Evolutionary conservation across 2,888 invertebrate species (phyloP), one percentile per base, ranked within the genome.

Genomic region (Chirona hameri): DNA sequence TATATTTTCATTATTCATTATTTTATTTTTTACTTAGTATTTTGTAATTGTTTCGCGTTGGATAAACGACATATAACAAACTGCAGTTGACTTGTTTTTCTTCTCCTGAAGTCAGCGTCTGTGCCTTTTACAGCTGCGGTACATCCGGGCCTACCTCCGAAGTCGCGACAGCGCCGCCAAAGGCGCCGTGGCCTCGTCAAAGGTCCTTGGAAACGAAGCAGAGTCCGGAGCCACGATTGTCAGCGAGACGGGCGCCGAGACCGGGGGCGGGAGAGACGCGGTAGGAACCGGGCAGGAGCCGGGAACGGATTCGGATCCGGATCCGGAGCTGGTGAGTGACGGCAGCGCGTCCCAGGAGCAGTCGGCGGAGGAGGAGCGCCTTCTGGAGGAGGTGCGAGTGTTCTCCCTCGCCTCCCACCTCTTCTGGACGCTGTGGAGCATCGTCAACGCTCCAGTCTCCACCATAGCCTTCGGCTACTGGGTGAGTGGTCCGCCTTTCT

Each of bases 391-490:
- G 89, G 93, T 97, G 57, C 92, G 93, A 84, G 91, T 94, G 0
- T 98, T 96, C 87, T 92, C 94, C 0, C 89, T 98, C 84, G 95
- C 93, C 48, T 95, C 96, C 80, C 96, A 99, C 88, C 91, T 98
- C 83, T 94, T 98, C 87, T 99, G 99, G 99, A 91, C 92, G 0
- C 90, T 98, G 0, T 99, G 99, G 99, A 93, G 94, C 3, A 91
- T 97, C 57, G 93, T 96, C 21, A 97, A 97, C 88, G 95, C 95
- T 0, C 93, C 93, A 84, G 93, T 93, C 81, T 95, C 96, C 2
- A 92, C 94, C 87, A 98, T 98, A 86, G 93, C 95, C 27, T 98
- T 98, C 87, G 97, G 97, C 83, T 98, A 98, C 87, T 95, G 95
- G 95, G 97, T 97, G 89, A 91, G 91, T 87, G 7, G 24, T 12